Evolutionary conservation across 1,140 invertebrate species (phyloP), one percentile per base, ranked within the genome.

Genomic region (Drosophila ficusphila): DNA sequence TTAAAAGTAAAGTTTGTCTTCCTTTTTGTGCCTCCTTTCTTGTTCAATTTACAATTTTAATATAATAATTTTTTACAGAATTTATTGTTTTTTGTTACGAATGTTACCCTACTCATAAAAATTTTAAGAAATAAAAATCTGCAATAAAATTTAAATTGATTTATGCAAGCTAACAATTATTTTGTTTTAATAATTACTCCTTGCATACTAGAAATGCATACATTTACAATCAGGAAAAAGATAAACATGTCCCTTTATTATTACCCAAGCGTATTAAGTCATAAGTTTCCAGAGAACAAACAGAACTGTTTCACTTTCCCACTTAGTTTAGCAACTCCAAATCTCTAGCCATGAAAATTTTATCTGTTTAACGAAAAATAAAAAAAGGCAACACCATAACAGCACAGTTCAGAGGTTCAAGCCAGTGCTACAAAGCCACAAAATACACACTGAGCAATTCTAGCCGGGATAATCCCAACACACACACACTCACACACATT

Each of bases 321-420:
- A 23, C 16, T 19, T 33, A 19, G 16, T 44, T 54, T 18, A 16
- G 34, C 46, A 51, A n/a, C 18, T 8, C 16, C 1, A 38, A 44
- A 29, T 31, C 36, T 25, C 44, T 58, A 49, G 52, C 52, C 44
- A 60, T 71, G 44, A 58, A 38, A 31, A 36, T 57, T 51, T n/a
- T 18, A 49, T 49, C 29, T 8, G 6, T 25, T 48, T 71, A 44
- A 67, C 64, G 7, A 25, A 31, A 48, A 39, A 5, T 21, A 21
- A 27, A 16, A 16, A 31, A 41, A 21, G 11, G 12, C 47, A 48
- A 47, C 33, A 47, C 5, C 29, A 42, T 11, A 23, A 4, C 14
- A 21, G 29, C 14, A 46, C 21, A 44, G 21, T 46, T 57, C 27
- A 39, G 16, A 64, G 18, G 46, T 41, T 14, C 21, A 19, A 52